phyloP scores from a whole-genome alignment of 2,888 invertebrate genomes.

The Phyllotreta cruciferae region DNA sequence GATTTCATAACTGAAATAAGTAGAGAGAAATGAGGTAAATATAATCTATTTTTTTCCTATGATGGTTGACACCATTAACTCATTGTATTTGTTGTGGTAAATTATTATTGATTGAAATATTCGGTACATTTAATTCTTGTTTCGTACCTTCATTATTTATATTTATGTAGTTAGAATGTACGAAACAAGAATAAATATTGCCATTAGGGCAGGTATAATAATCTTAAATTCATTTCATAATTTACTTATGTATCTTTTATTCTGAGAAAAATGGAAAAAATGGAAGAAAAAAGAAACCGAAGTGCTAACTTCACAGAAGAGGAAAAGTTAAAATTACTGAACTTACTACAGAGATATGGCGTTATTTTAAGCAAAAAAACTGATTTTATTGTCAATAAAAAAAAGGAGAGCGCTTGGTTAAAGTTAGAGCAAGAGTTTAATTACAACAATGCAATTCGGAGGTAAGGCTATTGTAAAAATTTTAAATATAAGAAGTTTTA shows the following conservation, averaged over 20 bases:
- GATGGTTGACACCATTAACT: no score
- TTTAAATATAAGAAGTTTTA: neutral
- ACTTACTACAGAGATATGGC: neutral
- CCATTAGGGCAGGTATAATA: no score
- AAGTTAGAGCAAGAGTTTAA: neutral
- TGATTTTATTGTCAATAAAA: neutral
- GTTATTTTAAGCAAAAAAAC: constrained; percentile 7
- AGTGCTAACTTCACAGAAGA: neutral
- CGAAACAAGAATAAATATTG: no score
- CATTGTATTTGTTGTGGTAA: neutral
- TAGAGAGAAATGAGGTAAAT: no score
- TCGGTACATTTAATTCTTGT: no score
- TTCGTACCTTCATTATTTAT: neutral
- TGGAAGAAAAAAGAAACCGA: neutral
- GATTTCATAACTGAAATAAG: no score
- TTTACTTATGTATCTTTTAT: no score
- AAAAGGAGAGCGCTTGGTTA: neutral
- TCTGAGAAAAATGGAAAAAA: no score
- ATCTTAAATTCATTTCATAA: no score
- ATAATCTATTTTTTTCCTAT: no score
- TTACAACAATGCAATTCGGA: neutral
- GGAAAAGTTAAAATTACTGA: neutral
- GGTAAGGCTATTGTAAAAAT: neutral
- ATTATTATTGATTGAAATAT: neutral
- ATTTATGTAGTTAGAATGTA: neutral